phyloP scores from a whole-genome alignment of 2,113 vertebrate genomes.

The Platysteira castanea region DNA sequence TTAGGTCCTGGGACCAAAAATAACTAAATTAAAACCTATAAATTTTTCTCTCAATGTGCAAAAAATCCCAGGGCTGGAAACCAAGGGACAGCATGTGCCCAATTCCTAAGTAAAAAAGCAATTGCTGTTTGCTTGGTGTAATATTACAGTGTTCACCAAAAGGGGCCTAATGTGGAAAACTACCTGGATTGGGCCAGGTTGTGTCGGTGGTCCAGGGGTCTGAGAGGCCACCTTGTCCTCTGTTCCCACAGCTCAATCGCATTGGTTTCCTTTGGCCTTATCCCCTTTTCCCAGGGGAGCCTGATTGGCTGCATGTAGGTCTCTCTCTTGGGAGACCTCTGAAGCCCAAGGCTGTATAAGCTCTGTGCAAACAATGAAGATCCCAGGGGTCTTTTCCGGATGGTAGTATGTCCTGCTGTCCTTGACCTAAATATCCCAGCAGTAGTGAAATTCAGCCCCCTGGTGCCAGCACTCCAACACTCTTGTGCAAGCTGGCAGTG shows the following conservation, averaged over 20 bases:
- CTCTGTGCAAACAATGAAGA: neutral
- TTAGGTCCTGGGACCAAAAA: slow-evolving; percentile 38
- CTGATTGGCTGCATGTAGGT: rapidly evolving
- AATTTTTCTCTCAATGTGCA: slow-evolving; percentile 32
- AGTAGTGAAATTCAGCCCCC: neutral
- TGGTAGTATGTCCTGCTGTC: neutral
- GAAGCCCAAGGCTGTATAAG: neutral
- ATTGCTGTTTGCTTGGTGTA: neutral
- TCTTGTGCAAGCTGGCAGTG: neutral
- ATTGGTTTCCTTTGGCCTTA: neutral
- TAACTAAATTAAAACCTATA: slow-evolving; percentile 51
- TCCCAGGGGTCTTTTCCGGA: neutral
- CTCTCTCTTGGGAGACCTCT: neutral
- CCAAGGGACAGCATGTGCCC: slow-evolving; percentile 4
- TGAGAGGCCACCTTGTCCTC: neutral
- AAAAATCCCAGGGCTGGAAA: slow-evolving; percentile 38
- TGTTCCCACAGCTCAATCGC: neutral
- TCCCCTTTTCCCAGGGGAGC: neutral
- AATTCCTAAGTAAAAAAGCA: neutral
- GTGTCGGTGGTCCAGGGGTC: rapidly evolving
- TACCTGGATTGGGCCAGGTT: neutral
- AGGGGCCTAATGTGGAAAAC: neutral
- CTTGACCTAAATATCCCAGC: slow-evolving; percentile 39
- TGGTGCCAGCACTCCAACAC: neutral
- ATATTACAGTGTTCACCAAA: neutral